Evolutionary conservation across 2,888 invertebrate genomes (phyloP).

Genomic region (Brachyptera putata): DNA sequence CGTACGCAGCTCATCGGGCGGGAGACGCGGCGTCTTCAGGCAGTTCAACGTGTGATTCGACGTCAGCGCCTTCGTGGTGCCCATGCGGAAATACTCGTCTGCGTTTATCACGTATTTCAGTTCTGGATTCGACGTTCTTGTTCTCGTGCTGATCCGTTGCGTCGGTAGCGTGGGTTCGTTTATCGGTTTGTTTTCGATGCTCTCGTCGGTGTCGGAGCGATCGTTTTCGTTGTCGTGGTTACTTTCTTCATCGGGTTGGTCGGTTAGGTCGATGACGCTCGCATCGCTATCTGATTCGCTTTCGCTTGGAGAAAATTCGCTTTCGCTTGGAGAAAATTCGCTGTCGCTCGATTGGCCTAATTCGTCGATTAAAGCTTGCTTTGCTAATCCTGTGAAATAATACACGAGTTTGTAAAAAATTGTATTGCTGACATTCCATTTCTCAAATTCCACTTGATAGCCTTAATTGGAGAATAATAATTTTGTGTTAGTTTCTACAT

Average conservation of each 20-base stretch:
- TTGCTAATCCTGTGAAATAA: constrained; percentile 27
- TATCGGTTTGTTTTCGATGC: neutral
- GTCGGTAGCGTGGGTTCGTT: neutral
- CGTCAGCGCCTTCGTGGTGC: constrained; percentile 50
- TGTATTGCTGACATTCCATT: neutral
- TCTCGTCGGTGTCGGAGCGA: constrained; percentile 37
- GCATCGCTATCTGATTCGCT: constrained; percentile 28
- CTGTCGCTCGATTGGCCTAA: constrained; percentile 36
- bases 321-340: constrained; percentile 38
- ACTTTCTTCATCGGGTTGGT: constrained; percentile 34
- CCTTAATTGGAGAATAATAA: no score
- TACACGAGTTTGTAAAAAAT: neutral
- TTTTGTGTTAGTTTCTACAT: no score
- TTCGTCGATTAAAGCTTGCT: constrained; percentile 27
- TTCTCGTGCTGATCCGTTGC: neutral
- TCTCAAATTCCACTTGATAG: no score
- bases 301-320: constrained; percentile 37
- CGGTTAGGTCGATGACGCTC: constrained; percentile 19
- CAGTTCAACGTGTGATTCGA: constrained; percentile 76
- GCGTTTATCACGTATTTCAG: constrained; percentile 29
- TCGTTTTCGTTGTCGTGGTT: constrained; percentile 37
- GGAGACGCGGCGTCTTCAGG: constrained; percentile 66
- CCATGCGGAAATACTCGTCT: constrained; percentile 34
- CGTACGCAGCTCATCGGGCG: constrained; percentile 59
- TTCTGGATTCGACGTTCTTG: neutral